Percentiles rank a stretch among this genome's conserved stretches.
Evolutionary conservation across 2,888 invertebrate species (phyloP).

Genomic region (Pachycephus smyrnensis): DNA sequence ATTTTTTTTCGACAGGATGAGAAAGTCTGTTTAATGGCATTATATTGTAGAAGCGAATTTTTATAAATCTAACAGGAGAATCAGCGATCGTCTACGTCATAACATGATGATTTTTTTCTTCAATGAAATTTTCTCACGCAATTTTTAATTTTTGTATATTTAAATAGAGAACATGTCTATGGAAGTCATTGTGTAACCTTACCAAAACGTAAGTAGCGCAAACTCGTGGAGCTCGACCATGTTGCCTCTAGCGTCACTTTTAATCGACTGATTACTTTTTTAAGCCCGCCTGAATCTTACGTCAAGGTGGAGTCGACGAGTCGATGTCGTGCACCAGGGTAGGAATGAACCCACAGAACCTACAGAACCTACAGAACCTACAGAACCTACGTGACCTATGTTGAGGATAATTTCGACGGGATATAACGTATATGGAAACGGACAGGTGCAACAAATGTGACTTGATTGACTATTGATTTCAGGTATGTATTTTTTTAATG

Average conservation of each 20-base stretch:
- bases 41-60: neutral
- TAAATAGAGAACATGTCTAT: neutral
- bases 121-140: neutral
- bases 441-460: neutral
- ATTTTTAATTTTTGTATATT: neutral
- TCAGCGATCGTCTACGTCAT: neutral
- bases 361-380: neutral
- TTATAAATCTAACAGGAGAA: neutral
- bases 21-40: neutral
- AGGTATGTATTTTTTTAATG: neutral
- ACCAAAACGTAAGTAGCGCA: conserved; percentile 43
- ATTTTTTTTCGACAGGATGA: neutral
- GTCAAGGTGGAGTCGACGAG: conserved; percentile 60
- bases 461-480: neutral
- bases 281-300: conserved; percentile 24
- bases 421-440: neutral
- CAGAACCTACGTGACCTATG: neutral
- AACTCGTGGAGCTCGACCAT: conserved; percentile 50
- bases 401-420: neutral
- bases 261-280: conserved; percentile 30
- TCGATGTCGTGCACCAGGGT: conserved; percentile 34
- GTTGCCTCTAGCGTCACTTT: conserved; percentile 29
- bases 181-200: conserved; percentile 14
- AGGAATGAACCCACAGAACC: conserved; percentile 8
- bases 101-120: neutral